Base-by-base conservation (phyloP, 2,113 vertebrate species). In the Atractosteus spatula region DNA sequence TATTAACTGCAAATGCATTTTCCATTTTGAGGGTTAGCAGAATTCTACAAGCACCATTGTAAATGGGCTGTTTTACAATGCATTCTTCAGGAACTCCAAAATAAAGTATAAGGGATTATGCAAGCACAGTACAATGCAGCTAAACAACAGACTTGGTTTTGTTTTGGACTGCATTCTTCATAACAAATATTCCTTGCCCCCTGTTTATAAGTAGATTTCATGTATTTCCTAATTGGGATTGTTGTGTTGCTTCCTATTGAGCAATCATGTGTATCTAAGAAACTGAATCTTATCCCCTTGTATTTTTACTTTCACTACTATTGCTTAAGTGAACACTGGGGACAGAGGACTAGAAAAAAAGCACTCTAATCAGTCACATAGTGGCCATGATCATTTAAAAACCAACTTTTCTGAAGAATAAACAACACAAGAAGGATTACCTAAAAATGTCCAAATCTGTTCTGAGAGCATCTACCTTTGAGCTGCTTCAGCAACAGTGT, bases 181-280 rank as follows among this genome's bases (percentile, higher is more conserved):
- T 29, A 29, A 13, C 17, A 13, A 44, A 62, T 14, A 42, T 13
- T 14, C 14, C 81, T 68, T 74, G 83, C 86, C 85, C 76, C 29
- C 72, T 78, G 76, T 84, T 78, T 72, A 78, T 85, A 89, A 91
- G 84, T 79, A 80, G 79, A 90, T 88, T 88, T 86, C 81, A 85
- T 77, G 70, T 88, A 89, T 89, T 76, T 77, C 73, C 54, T 67
- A 73, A 76, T 77, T 80, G 77, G 70, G 61, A 57, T 72, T 77
- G 2, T 12, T 47, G 71, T 70, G 78, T 80, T 80, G 73, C 47
- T 84, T 84, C 74, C 14, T 0, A 75, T 57, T 69, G 41, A 76
- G 72, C 43, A 11, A 16, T 8, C 69, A 64, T 61, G 73, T 45
- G 70, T 45, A 3, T 14, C 69, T 72, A 16, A 57, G 17, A 8